phyloP scores from a whole-genome alignment of 2,797 vertebrate species.

The Trachops cirrhosus region DNA sequence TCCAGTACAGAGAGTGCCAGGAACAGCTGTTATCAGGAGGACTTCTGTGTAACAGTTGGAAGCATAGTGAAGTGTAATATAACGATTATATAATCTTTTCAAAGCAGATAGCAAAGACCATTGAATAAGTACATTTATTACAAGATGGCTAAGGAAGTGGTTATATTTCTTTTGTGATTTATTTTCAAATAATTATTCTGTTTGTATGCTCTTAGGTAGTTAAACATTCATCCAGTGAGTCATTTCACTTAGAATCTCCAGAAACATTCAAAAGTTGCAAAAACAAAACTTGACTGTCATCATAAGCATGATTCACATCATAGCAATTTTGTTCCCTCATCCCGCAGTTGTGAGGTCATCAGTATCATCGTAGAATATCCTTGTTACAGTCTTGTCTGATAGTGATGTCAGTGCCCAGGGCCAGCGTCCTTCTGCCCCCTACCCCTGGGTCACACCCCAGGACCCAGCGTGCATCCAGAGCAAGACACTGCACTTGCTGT shows the following conservation, averaged over 20 bases:
- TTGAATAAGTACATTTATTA: background rate
- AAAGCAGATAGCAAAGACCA: background rate
- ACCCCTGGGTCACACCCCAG: background rate
- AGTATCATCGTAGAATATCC: background rate
- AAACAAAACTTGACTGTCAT: background rate
- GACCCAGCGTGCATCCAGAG: background rate
- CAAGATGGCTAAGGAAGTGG: background rate
- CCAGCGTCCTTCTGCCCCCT: background rate
- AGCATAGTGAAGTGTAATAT: background rate
- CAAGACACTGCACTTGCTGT: background rate
- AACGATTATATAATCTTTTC: background rate
- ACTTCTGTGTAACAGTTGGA: background rate
- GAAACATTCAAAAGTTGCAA: background rate
- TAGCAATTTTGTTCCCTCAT: background rate
- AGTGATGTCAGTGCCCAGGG: background rate
- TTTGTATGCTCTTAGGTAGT: background rate
- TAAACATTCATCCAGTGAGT: background rate
- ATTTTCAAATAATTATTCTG: background rate
- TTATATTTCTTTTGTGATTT: background rate
- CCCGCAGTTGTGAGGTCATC: background rate
- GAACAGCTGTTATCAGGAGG: background rate
- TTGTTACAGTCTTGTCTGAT: background rate
- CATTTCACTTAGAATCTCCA: background rate
- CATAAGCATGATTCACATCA: background rate
- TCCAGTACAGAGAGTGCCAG: background rate